phyloP scores from a whole-genome alignment of 2,113 vertebrate genomes.

The Stercorarius parasiticus region DNA sequence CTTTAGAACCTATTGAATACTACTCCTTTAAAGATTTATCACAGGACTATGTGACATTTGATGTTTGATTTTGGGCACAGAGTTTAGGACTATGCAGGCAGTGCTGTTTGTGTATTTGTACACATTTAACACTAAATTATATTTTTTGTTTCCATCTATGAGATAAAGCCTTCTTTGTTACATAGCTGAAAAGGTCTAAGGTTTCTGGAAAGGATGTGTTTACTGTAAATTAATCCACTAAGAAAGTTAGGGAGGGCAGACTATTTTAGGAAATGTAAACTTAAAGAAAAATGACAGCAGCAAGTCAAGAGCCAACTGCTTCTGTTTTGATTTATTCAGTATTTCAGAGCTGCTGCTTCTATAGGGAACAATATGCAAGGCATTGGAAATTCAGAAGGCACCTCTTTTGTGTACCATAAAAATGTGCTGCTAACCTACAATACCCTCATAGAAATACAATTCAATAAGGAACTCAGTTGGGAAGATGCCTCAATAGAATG shows the following conservation, averaged over 20 bases:
- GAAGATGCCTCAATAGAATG: conserved; percentile 81
- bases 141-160: conserved; percentile 59
- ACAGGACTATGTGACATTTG: not conserved
- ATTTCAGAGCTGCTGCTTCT: conserved; percentile 79
- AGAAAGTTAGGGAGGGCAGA: conserved; percentile 63
- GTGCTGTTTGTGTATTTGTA: not conserved
- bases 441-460: conserved; percentile 87
- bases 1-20: conserved; percentile 32
- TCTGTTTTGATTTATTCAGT: conserved; percentile 87
- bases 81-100: not conserved
- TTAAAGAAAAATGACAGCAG: conserved; percentile 59
- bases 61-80: conserved; percentile 29
- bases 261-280: conserved; percentile 68
- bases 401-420: conserved; percentile 84
- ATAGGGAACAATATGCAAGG: conserved; percentile 82
- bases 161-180: conserved; percentile 47
- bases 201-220: conserved; percentile 49
- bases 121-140: conserved; percentile 49
- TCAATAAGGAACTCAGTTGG: conserved; percentile 87
- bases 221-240: conserved; percentile 71
- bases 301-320: conserved; percentile 75
- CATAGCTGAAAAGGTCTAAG: conserved; percentile 39
- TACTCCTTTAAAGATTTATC: conserved; percentile 28
- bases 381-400: conserved; percentile 84
- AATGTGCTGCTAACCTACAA: conserved; percentile 87